Conservation (phyloP, 2,113 vertebrate genomes). For the Gopherus flavomarginatus region DNA sequence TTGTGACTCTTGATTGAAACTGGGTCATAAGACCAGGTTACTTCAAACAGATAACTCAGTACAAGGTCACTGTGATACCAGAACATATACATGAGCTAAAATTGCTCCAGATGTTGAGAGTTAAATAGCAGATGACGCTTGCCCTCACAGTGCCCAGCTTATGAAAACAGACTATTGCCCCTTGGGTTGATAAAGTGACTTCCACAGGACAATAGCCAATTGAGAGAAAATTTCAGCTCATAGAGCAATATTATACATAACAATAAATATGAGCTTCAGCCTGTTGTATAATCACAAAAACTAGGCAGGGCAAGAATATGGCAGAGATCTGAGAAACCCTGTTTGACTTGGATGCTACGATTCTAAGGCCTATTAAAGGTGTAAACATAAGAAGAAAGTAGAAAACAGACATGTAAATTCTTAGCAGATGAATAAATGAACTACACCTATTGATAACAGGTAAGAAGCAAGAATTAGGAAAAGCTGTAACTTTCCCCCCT, state of each 20-base stretch:
- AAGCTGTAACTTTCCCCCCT: background rate
- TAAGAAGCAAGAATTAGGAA: background rate
- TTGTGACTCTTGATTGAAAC: background rate
- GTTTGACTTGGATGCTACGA: background rate
- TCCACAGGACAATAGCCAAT: background rate
- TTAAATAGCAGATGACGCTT: background rate
- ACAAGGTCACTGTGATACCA: background rate
- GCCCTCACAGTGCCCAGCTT: background rate
- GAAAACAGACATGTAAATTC: background rate
- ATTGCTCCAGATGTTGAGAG: background rate
- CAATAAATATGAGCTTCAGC: background rate
- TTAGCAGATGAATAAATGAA: background rate
- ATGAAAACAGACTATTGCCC: too few species aligned
- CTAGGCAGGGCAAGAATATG: background rate
- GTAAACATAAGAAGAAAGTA: background rate
- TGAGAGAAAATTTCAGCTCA: background rate
- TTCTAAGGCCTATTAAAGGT: background rate
- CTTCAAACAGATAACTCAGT: too few species aligned
- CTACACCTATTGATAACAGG: background rate
- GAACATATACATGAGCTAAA: rapidly evolving
- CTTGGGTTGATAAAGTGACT: background rate
- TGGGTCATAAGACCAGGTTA: background rate
- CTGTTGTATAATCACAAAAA: background rate
- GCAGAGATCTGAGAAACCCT: background rate
- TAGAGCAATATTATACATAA: too few species aligned